Evolutionary conservation across 2,888 invertebrate genomes (phyloP).

Genomic region (Lithophane ornitopus): DNA sequence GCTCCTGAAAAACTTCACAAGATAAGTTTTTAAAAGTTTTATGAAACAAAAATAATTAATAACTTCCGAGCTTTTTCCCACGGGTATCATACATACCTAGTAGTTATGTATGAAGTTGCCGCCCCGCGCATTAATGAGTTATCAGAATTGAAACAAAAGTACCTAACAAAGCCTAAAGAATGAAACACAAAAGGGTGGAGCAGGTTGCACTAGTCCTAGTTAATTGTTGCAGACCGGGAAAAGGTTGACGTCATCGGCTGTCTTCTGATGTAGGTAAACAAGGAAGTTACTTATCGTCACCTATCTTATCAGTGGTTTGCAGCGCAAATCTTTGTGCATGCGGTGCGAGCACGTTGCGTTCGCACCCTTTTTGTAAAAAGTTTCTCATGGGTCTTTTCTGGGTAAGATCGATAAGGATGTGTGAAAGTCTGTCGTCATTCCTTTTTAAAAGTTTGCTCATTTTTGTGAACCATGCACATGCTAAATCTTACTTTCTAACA

Average conservation of each 20-base stretch:
- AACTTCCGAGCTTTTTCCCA: slow-evolving; percentile 26
- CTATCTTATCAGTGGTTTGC: slow-evolving; percentile 73
- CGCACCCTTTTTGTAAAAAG: slow-evolving; percentile 77
- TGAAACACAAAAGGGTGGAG: slow-evolving; percentile 32
- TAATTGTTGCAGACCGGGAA: slow-evolving; percentile 50
- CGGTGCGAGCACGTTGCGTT: slow-evolving; percentile 75
- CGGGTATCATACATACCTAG: slow-evolving; percentile 12
- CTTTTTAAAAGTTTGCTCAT: slow-evolving; percentile 45
- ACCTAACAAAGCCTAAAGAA: slow-evolving; percentile 22
- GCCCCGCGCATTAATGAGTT: slow-evolving; percentile 51
- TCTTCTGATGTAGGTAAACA: slow-evolving; percentile 54
- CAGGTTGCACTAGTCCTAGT: slow-evolving; percentile 2
- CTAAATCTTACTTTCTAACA: background rate
- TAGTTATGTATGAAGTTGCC: slow-evolving; percentile 19
- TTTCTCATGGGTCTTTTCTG: slow-evolving; percentile 77
- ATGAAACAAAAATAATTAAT: background rate
- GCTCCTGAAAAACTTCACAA: background rate
- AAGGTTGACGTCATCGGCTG: slow-evolving; percentile 61
- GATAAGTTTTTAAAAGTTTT: background rate
- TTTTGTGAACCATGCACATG: slow-evolving; percentile 1
- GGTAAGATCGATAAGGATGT: slow-evolving; percentile 82
- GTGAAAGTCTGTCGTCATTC: slow-evolving; percentile 73
- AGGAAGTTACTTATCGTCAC: slow-evolving; percentile 63
- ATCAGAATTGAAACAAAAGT: slow-evolving; percentile 51
- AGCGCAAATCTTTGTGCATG: slow-evolving; percentile 73